These are phyloP conservation scores for Chaetogeoica ovagalla DNA, from an alignment of 2,888 invertebrate genomes.

Conservation along the genomic window DNA sequence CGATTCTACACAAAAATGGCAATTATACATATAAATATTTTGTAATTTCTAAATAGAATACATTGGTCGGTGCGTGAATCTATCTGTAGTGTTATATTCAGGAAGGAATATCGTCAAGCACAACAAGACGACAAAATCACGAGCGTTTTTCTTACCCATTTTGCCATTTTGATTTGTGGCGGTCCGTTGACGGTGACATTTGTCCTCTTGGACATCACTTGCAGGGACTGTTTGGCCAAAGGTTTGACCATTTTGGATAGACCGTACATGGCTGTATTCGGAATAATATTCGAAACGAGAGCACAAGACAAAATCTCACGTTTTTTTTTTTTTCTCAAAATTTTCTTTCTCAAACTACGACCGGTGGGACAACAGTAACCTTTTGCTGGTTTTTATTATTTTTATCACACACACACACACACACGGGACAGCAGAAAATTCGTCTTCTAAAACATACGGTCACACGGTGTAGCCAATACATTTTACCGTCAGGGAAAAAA, in stretches of 20 bases:
- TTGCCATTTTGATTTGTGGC: slow-evolving; percentile 37
- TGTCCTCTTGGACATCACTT: slow-evolving; percentile 42
- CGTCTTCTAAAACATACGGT: slow-evolving; percentile 15
- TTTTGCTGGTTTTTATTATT: no score
- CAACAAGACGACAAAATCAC: not conserved
- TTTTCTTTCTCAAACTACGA: no score
- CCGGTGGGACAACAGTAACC: no score
- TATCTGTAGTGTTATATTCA: no score
- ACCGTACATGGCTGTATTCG: not conserved
- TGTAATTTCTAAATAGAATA: no score
- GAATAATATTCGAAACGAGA: no score
- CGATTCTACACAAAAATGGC: not conserved
- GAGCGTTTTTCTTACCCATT: slow-evolving; percentile 25
- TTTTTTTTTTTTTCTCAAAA: no score
- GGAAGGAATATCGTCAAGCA: not conserved
- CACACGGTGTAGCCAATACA: slow-evolving; percentile 4
- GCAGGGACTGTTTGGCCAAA: slow-evolving; percentile 32
- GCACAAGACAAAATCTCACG: no score
- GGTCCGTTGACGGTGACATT: slow-evolving; percentile 32
- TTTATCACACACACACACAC: no score
- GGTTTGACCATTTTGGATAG: slow-evolving; percentile 38
- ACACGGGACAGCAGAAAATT: not conserved
- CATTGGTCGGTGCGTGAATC: no score
- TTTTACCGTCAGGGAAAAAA: no score
- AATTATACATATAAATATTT: not conserved